Base-by-base conservation (phyloP, 2,797 vertebrate genomes). In the Rhyacichthys aspro region DNA sequence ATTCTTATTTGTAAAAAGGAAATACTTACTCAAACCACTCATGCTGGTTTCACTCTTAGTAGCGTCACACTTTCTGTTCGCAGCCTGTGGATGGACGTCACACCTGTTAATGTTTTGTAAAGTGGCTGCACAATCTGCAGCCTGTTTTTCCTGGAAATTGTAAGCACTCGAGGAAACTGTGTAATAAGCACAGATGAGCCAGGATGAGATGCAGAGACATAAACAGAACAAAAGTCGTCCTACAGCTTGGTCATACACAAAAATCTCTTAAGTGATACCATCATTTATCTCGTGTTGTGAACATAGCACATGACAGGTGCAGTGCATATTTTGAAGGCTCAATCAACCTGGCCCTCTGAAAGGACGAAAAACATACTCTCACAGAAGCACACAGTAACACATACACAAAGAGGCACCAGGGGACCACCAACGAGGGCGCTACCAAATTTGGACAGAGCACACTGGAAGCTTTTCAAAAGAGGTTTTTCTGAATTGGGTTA, bases 341-440 rank as follows among this genome's bases (percentile, higher is more conserved):
- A 73, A 59, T 71, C 64, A 68, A 76, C 66, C 18, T 63, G 65
- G 65, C 60, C 64, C 65, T 53, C 67, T 76, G 72, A 82, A 76
- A 89, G 84, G 83, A 86, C 81, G 66, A 79, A 79, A 79, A 75
- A 54, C 73, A 70, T 45, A 58, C 45, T 43, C 41, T 32, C 70
- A 55, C 49, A 54, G 48, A 62, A 57, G 58, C 55, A 60, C 46
- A 66, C 59, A 59, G 47, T 8, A 33, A 60, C 59, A 64, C 64
- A 52, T 60, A 73, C 76, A 81, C 61, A 82, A 79, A 89, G 78
- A 80, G 77, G 78, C 78, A 82, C 78, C 34, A 9, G 54, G 52
- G 70, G 87, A 89, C 88, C 88, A 89, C 87, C 90, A 86, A 78
- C 71, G 72, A 84, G 87, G 83, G 69, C 63, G 79, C 79, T 88